A percentile compares a stretch with the other conserved stretches of the same genome.
These are phyloP conservation scores for Amphiprion percula DNA, from an alignment of 2,113 vertebrate species.

Conservation along the genomic window DNA sequence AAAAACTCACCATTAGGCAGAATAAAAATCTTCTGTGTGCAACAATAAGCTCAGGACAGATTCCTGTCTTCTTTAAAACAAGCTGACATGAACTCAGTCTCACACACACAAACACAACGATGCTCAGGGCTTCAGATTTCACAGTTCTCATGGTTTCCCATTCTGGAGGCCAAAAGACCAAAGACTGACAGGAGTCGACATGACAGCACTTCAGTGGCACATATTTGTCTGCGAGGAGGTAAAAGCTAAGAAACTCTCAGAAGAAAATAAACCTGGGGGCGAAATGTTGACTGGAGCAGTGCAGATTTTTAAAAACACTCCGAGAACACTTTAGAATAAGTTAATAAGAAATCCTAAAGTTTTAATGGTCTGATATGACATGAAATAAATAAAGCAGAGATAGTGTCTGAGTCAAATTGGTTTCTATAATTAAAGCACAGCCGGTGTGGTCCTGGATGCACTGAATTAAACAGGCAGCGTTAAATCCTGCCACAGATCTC, in stretches of 20 bases:
- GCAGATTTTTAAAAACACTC: conserved; percentile 3
- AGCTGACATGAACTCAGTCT: neutral
- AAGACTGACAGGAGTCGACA: conserved; percentile 34
- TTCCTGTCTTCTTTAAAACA: neutral
- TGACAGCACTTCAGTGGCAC: conserved; percentile 3
- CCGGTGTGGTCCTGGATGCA: conserved; percentile 43
- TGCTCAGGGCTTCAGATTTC: conserved; percentile 1
- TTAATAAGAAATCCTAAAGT: conserved; percentile 23
- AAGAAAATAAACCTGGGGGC: conserved; percentile 1
- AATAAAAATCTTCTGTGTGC: neutral
- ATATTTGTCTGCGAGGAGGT: neutral
- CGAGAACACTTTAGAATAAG: neutral
- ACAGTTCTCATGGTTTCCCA: conserved; percentile 1
- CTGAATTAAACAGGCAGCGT: conserved; percentile 32
- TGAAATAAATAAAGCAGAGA: conserved; percentile 42
- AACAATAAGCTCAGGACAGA: neutral
- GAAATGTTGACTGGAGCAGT: neutral
- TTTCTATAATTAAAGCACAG: conserved; percentile 57
- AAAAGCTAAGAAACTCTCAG: neutral
- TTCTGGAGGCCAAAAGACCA: conserved; percentile 12
- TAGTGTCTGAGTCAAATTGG: conserved; percentile 48
- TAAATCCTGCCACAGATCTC: conserved; percentile 56
- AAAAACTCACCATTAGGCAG: neutral
- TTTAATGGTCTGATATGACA: conserved; percentile 34
- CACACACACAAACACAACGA: neutral